Evolutionary conservation across 2,113 vertebrate species (phyloP), one percentile per base, ranked within the genome.

Genomic region (Lasiurus borealis): DNA sequence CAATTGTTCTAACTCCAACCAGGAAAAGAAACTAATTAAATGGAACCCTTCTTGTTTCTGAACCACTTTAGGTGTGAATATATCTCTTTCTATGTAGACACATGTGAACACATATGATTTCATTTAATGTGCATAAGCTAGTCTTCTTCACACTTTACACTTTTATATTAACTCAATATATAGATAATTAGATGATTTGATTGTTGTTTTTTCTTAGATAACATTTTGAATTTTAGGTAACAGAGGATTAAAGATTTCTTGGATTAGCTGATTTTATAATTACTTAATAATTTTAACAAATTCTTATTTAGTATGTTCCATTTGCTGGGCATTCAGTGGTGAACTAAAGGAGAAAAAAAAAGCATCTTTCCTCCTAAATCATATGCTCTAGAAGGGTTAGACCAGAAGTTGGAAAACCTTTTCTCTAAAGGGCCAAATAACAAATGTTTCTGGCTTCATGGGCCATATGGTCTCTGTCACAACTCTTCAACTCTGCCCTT

Each of bases 141-240:
- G 34, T 75, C 21, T 50, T 68, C 10, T 14, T 57, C 50, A 27
- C 0, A 59, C 11, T 23, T 97, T 85, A 59, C 77, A 72, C 8
- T 82, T 27, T 52, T 77, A 4, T 71, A 59, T 10, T 19, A 11
- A 88, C 73, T 91, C 31, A n/a, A 44, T n/a, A 40, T 21, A 80
- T 31, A 66, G 29, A 72, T 62, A 81, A 40, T 40, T 85, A 75
- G 2, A 19, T 34, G 2, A 62, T 5, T 81, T 77, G 0, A 66
- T 86, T 83, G 3, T 46, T 95, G 3, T 66, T 92, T 66, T 94
- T 75, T 68, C 40, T 83, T 86, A 83, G 29, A 54, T 36, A 95
- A 31, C 14, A 23, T 68, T 83, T 44, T 31, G 16, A 77, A 27
- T 83, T 50, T 2, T 48, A 87, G 13, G 5, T 36, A 57, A 73